These are phyloP conservation scores for Pyrocoelia pectoralis DNA, from an alignment of 2,888 invertebrate species.

Conservation along the genomic window DNA sequence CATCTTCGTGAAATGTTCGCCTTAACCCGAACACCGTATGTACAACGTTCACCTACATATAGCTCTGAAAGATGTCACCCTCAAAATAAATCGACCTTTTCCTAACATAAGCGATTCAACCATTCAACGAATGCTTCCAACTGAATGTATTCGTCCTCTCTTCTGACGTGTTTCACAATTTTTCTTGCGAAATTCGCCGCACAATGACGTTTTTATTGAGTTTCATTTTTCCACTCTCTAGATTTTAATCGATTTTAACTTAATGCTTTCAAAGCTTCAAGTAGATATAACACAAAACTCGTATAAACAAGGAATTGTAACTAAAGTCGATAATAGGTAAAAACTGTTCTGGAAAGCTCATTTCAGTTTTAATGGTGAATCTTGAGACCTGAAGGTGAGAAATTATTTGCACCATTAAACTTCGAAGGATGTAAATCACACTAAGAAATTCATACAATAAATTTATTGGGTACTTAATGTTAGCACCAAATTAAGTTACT, in stretches of 20 bases:
- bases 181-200: conserved; percentile 29
- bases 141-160: conserved; percentile 40
- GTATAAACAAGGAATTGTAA: no score
- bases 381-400: no score
- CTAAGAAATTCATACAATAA: no score
- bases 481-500: no score
- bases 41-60: conserved; percentile 40
- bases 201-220: conserved; percentile 21
- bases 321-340: no score
- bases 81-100: conserved; percentile 45
- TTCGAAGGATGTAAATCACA: no score
- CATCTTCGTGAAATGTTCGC: conserved; percentile 30
- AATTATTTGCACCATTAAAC: no score
- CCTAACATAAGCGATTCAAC: conserved; percentile 40
- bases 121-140: conserved; percentile 41
- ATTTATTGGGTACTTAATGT: no score
- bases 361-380: no score
- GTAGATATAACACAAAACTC: background rate
- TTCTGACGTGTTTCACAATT: conserved; percentile 33
- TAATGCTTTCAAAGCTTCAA: background rate
- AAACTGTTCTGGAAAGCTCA: no score
- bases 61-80: conserved; percentile 43
- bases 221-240: conserved; percentile 14
- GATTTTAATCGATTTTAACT: background rate
- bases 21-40: conserved; percentile 26